Percentiles rank a stretch among this genome's conserved stretches.
phyloP scores from a whole-genome alignment of 2,888 invertebrate species.

The Phortica okadai region DNA sequence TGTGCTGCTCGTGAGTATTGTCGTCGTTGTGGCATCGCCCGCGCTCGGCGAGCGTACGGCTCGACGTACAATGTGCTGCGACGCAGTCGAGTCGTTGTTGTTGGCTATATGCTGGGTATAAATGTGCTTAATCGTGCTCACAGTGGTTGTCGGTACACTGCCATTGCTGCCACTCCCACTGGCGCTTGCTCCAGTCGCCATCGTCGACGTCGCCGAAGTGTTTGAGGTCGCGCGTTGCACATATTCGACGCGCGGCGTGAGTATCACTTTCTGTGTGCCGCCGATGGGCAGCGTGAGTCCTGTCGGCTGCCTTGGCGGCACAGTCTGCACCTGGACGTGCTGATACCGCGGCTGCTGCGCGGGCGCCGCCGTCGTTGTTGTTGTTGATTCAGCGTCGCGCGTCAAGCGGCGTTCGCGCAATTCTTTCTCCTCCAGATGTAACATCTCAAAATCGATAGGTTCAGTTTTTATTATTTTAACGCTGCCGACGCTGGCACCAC shows the following conservation, averaged over 20 bases:
- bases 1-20: constrained; percentile 37
- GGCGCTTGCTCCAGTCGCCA: constrained; percentile 29
- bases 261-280: constrained; percentile 72
- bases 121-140: constrained; percentile 52
- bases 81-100: constrained; percentile 1
- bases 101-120: constrained; percentile 51
- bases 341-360: constrained; percentile 63
- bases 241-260: constrained; percentile 73
- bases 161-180: constrained; percentile 24
- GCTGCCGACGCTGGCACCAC: constrained; percentile 44
- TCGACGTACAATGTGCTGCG: constrained; percentile 29
- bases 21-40: constrained; percentile 27
- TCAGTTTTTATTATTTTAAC: constrained; percentile 73
- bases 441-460: constrained; percentile 73
- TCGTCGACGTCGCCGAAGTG: constrained; percentile 9
- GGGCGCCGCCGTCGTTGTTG: constrained; percentile 29
- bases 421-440: constrained; percentile 64
- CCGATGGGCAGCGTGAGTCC: constrained; percentile 59
- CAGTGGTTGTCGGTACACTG: constrained; percentile 30
- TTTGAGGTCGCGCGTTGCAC: constrained; percentile 54
- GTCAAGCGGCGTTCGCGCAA: constrained; percentile 45
- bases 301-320: constrained; percentile 68
- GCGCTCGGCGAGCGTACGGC: constrained; percentile 30
- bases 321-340: constrained; percentile 74
- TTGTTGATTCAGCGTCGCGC: constrained; percentile 41